Percentiles rank a stretch among this genome's conserved stretches.
These are phyloP conservation scores for Charadrius vociferus DNA, from an alignment of 2,113 vertebrate species.

Conservation along the genomic window DNA sequence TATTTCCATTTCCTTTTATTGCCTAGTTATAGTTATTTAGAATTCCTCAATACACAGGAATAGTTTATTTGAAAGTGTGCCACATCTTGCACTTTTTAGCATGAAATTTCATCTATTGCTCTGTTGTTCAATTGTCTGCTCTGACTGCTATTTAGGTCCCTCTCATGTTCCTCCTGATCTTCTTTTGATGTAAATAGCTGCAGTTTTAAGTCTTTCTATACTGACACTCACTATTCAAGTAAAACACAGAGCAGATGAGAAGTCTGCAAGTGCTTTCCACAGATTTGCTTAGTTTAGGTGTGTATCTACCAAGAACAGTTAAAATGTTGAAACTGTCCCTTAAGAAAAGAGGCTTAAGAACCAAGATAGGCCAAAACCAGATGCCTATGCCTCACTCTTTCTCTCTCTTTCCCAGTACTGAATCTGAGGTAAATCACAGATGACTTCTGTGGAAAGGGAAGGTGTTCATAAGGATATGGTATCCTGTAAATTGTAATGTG, in stretches of 20 bases:
- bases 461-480: neutral
- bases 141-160: neutral
- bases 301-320: neutral
- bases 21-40: constrained; percentile 19
- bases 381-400: neutral
- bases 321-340: neutral
- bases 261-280: neutral
- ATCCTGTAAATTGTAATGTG: neutral
- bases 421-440: neutral
- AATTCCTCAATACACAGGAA: neutral
- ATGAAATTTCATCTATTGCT: neutral
- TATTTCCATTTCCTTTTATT: constrained; percentile 14
- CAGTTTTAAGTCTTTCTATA: neutral
- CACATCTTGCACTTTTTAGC: neutral
- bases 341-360: neutral
- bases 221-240: neutral
- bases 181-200: neutral
- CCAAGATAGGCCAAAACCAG: neutral
- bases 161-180: neutral
- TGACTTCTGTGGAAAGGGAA: neutral
- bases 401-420: neutral
- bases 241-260: neutral
- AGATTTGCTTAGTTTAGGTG: neutral
- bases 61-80: neutral
- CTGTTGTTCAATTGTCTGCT: neutral